Evolutionary conservation across 2,888 invertebrate genomes (phyloP).

Genomic region (Cataglyphis albicans): DNA sequence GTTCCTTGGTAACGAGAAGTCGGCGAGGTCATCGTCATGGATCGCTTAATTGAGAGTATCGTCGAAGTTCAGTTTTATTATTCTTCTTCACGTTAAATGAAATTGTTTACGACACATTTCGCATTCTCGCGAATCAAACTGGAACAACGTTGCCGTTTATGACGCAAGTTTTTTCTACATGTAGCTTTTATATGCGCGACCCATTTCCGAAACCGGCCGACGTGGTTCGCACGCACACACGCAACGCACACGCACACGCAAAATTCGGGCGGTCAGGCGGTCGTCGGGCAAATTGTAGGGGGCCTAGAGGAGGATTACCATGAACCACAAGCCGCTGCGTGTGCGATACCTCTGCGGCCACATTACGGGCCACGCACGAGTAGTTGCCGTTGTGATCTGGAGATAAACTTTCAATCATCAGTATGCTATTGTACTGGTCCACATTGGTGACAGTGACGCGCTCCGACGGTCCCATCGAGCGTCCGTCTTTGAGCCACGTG

Average conservation of each 20-base stretch:
- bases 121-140: not conserved
- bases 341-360: conserved; percentile 91
- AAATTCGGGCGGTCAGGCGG: conserved; percentile 82
- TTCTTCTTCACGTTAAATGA: not conserved
- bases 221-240: conserved; percentile 69
- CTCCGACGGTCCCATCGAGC: conserved; percentile 88
- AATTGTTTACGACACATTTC: not conserved
- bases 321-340: conserved; percentile 92
- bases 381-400: conserved; percentile 93
- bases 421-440: conserved; percentile 92
- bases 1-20: conserved; percentile 68
- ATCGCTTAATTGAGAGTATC: conserved; percentile 12
- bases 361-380: conserved; percentile 91
- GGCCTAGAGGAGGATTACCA: conserved; percentile 89
- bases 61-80: not conserved
- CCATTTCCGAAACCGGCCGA: conserved; percentile 70
- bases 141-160: not conserved
- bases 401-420: conserved; percentile 91
- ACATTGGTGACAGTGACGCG: conserved; percentile 91
- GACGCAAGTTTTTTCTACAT: not conserved
- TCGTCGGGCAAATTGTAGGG: conserved; percentile 81
- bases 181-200: conserved; percentile 54
- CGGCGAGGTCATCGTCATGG: conserved; percentile 52
- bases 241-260: conserved; percentile 55
- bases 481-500: conserved; percentile 92